Conservation (phyloP, 2,888 invertebrate species). For the Agonopterix arenella region DNA sequence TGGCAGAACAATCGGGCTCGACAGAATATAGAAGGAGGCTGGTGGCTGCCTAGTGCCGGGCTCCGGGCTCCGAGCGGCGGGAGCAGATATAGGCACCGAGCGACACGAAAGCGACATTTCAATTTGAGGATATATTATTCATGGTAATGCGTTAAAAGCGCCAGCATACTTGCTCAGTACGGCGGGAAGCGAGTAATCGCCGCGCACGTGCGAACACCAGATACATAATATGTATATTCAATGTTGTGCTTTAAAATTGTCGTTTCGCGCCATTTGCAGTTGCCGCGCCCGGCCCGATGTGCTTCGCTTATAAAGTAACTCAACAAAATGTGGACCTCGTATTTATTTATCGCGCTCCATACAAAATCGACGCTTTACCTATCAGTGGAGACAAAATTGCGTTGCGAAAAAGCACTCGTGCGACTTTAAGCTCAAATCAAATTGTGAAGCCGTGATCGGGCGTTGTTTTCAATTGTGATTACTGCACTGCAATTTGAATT, state of each 20-base stretch:
- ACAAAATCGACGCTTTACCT: conserved; percentile 39
- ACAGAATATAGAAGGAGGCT: conserved; percentile 55
- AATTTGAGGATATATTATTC: conserved; percentile 76
- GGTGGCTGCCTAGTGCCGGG: conserved; percentile 17
- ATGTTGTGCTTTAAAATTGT: conserved; percentile 72
- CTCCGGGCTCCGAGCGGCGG: conserved; percentile 27
- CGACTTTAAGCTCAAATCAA: conserved; percentile 14
- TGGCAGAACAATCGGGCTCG: conserved; percentile 47
- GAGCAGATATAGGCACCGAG: conserved; percentile 61
- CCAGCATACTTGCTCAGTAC: conserved; percentile 55
- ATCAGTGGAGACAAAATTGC: conserved; percentile 32
- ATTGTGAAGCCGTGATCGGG: conserved; percentile 15
- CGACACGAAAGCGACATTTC: conserved; percentile 74
- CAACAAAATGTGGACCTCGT: conserved; percentile 43
- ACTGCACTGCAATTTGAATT: conserved; percentile 8
- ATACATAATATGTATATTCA: conserved; percentile 58
- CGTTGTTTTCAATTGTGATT: conserved; percentile 9
- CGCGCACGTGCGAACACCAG: conserved; percentile 60
- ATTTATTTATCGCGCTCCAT: conserved; percentile 49
- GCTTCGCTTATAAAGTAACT: conserved; percentile 66
- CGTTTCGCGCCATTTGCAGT: conserved; percentile 70
- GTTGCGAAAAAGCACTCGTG: conserved; percentile 13
- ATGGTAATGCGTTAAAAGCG: conserved; percentile 76
- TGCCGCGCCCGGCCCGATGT: conserved; percentile 51
- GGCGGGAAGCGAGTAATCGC: conserved; percentile 59